phyloP scores from a whole-genome alignment of 2,113 vertebrate species.

The Sander vitreus region DNA sequence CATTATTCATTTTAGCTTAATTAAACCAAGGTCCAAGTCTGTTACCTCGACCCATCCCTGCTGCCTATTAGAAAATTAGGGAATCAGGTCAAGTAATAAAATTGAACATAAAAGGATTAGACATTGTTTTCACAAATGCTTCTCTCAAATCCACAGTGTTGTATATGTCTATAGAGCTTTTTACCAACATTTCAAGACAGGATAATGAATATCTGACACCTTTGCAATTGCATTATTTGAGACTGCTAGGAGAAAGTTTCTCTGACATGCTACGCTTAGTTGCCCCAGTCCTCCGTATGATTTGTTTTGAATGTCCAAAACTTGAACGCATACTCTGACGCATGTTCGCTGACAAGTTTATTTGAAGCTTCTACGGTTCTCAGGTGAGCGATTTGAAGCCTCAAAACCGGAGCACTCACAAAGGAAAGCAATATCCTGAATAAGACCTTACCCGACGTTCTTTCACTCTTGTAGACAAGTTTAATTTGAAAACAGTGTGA shows the following conservation, averaged over 20 bases:
- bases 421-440: slow-evolving; percentile 58
- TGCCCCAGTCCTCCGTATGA: not conserved
- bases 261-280: not conserved
- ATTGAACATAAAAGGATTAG: not conserved
- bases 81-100: slow-evolving; percentile 15
- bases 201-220: not conserved
- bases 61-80: slow-evolving; percentile 1
- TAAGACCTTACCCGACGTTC: not conserved
- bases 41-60: slow-evolving; percentile 20
- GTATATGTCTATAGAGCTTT: not conserved
- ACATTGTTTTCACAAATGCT: not conserved
- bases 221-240: not conserved
- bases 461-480: slow-evolving; percentile 10
- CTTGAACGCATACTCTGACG: slow-evolving; percentile 17
- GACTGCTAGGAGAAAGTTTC: slow-evolving; percentile 6
- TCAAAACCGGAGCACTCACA: slow-evolving; percentile 11
- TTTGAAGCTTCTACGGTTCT: slow-evolving; percentile 20
- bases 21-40: slow-evolving; percentile 26
- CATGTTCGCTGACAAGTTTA: slow-evolving; percentile 32
- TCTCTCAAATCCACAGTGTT: not conserved
- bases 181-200: not conserved
- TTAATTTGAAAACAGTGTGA: slow-evolving; percentile 34
- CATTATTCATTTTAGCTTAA: slow-evolving; percentile 47
- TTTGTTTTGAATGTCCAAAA: slow-evolving; percentile 17
- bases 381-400: slow-evolving; percentile 33